A percentile compares a stretch with the other conserved stretches of the same genome.
Evolutionary conservation across 2,888 invertebrate species (phyloP).

Genomic region (Stegana nigrithorax): DNA sequence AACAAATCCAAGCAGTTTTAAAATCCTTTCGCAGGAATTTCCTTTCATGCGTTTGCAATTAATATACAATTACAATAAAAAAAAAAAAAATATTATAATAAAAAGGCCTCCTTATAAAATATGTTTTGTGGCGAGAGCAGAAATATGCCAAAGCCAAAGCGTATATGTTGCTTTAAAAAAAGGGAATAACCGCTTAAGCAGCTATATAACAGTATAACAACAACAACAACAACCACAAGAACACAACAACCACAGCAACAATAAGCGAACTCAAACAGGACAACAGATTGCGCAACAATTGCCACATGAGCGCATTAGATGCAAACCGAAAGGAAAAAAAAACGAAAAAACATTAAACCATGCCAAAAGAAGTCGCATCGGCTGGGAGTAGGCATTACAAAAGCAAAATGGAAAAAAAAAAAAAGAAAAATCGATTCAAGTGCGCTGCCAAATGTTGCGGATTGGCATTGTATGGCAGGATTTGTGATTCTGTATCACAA

Average conservation of each 20-base stretch:
- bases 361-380: too few relatives aligned
- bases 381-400: too few relatives aligned
- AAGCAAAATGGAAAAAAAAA: too few relatives aligned
- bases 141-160: slow-evolving; percentile 24
- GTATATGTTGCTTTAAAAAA: slow-evolving; percentile 38
- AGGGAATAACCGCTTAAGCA: slow-evolving; percentile 25
- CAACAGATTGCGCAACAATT: slow-evolving; percentile 30
- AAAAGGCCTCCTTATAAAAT: neutral
- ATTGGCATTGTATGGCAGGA: neutral
- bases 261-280: neutral
- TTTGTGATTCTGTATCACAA: too few relatives aligned
- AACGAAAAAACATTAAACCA: too few relatives aligned
- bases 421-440: neutral
- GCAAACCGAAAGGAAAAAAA: too few relatives aligned
- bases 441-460: neutral
- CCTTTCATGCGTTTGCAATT: too few relatives aligned
- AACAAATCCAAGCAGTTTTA: neutral
- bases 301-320: slow-evolving; percentile 61
- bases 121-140: slow-evolving; percentile 16
- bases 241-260: slow-evolving; percentile 3
- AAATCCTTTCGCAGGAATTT: slow-evolving; percentile 3
- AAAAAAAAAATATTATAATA: too few relatives aligned
- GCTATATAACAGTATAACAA: slow-evolving; percentile 17
- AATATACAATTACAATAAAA: too few relatives aligned
- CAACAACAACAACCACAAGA: slow-evolving; percentile 8